Conservation (phyloP, 2,113 vertebrate genomes). For the Hypomesus transpacificus region DNA sequence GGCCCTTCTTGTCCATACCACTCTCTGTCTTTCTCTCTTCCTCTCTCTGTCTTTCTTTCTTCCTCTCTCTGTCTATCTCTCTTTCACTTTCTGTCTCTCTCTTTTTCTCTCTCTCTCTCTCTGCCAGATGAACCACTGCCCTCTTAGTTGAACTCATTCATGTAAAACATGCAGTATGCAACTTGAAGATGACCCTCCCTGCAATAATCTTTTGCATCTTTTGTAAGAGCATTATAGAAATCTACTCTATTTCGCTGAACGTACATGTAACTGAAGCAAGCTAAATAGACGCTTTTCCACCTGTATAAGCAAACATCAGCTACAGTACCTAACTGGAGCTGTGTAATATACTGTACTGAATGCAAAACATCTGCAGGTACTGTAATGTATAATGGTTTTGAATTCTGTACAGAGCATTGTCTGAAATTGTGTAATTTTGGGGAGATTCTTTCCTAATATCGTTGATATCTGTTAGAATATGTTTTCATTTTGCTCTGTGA, state of each 20-base stretch:
- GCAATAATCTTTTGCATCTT: constrained; percentile 91
- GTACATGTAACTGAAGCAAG: constrained; percentile 71
- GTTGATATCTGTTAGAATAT: constrained; percentile 62
- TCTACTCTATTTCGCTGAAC: constrained; percentile 74
- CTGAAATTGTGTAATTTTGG: constrained; percentile 66
- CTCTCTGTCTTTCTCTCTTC: neutral
- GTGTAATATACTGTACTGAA: constrained; percentile 89
- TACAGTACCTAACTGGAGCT: constrained; percentile 87
- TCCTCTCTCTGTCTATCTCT: neutral
- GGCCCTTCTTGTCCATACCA: constrained; percentile 11
- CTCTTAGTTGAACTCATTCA: constrained; percentile 46
- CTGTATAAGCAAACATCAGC: constrained; percentile 89
- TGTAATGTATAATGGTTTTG: constrained; percentile 94
- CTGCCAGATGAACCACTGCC: constrained; percentile 37
- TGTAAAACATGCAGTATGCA: constrained; percentile 68
- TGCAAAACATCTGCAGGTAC: constrained; percentile 89
- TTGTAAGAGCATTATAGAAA: constrained; percentile 77
- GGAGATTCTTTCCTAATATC: constrained; percentile 63
- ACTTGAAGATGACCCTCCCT: constrained; percentile 76
- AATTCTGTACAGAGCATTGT: constrained; percentile 86
- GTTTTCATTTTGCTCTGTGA: constrained; percentile 56
- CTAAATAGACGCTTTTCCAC: constrained; percentile 76
- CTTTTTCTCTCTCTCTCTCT: constrained; percentile 27
- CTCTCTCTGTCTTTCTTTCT: constrained; percentile 7
- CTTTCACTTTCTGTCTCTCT: neutral